These are phyloP conservation scores for Paramormyrops hopkinsi DNA, from an alignment of 2,797 vertebrate species.

Conservation along the genomic window DNA sequence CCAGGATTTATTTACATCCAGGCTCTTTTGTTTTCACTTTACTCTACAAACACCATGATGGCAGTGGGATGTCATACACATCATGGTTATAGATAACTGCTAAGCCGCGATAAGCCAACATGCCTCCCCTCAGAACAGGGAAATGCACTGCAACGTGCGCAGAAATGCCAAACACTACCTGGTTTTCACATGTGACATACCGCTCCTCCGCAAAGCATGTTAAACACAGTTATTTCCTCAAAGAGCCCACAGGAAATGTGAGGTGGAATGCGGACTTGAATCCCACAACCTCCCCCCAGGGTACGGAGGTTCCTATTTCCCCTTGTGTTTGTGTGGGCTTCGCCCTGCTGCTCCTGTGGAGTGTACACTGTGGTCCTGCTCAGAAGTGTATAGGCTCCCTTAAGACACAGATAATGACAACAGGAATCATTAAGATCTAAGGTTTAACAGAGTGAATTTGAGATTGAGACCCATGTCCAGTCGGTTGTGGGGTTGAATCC, in stretches of 20 bases:
- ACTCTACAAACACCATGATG: background rate
- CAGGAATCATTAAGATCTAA: background rate
- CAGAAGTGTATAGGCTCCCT: background rate
- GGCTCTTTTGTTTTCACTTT: background rate
- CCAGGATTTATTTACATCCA: background rate
- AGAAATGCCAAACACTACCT: background rate
- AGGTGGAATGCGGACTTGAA: too few relatives aligned
- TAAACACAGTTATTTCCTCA: background rate
- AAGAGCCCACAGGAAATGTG: background rate
- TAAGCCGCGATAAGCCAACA: background rate
- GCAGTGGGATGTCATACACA: background rate
- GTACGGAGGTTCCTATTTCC: background rate
- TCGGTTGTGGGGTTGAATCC: background rate
- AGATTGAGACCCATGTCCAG: background rate
- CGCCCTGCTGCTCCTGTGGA: background rate
- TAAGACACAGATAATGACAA: background rate
- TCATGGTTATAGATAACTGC: background rate
- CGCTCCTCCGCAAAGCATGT: background rate
- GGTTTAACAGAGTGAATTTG: background rate
- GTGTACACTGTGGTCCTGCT: background rate
- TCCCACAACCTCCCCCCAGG: background rate
- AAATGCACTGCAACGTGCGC: background rate
- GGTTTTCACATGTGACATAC: background rate
- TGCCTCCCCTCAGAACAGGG: background rate
- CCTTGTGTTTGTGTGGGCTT: background rate